These are phyloP conservation scores for Pycnonotus jocosus DNA, from an alignment of 2,113 vertebrate species.

Conservation along the genomic window DNA sequence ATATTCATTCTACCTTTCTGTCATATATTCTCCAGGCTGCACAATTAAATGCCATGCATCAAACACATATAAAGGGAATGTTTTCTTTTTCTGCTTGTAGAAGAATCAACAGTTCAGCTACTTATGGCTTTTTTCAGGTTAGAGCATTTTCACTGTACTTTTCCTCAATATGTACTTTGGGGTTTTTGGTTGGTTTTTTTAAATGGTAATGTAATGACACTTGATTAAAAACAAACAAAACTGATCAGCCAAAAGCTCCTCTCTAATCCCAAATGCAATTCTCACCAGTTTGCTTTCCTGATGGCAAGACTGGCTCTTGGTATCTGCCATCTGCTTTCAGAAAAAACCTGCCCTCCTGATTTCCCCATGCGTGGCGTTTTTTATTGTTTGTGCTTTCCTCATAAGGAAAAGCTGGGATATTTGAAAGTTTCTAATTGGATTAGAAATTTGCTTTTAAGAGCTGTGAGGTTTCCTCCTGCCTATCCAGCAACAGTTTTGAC, in stretches of 20 bases:
- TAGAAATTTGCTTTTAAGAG: not conserved
- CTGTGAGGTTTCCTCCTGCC: not conserved
- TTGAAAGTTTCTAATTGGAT: not conserved
- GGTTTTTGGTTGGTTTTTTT: fast-evolving
- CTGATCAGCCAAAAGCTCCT: not conserved
- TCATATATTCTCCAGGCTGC: not conserved
- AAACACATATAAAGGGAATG: not conserved
- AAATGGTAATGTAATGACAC: not conserved
- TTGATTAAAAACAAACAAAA: conserved; percentile 27
- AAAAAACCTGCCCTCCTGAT: not conserved
- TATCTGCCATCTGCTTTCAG: not conserved
- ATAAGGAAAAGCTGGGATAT: not conserved
- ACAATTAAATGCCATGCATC: not conserved
- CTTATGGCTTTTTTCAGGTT: not conserved
- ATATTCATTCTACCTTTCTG: not conserved
- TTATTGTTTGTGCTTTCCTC: not conserved
- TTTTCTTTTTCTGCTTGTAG: not conserved
- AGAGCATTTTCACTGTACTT: not conserved
- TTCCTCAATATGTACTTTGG: not conserved
- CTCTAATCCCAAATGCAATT: not conserved
- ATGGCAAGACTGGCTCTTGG: not conserved
- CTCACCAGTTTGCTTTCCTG: not conserved
- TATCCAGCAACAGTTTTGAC: not conserved
- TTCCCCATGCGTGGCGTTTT: not conserved
- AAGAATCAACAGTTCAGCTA: not conserved